A percentile compares a stretch with the other conserved stretches of the same genome.
Conservation (phyloP, 2,113 vertebrate genomes). For the Pelecanoides urinatrix region DNA sequence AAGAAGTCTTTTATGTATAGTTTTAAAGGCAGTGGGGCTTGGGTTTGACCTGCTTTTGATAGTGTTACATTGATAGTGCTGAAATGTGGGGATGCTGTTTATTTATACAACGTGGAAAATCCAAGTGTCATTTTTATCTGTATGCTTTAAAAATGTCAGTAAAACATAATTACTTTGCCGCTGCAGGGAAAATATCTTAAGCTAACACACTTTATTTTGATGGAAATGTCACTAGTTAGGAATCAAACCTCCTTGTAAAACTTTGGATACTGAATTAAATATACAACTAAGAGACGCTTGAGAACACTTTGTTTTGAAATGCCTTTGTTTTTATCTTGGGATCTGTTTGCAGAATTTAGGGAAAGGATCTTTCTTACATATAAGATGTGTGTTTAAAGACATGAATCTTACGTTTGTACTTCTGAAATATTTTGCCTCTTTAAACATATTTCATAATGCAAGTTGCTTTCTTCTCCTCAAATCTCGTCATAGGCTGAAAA, state of each 20-base stretch:
- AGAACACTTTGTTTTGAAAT: neutral
- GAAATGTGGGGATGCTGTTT: conserved; percentile 5
- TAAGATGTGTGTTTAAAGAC: neutral
- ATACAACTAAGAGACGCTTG: neutral
- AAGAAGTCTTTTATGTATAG: neutral
- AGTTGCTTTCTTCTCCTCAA: neutral
- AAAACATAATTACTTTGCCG: neutral
- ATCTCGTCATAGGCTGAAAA: neutral
- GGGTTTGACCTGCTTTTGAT: neutral
- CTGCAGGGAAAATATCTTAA: conserved; percentile 37
- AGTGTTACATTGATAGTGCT: neutral
- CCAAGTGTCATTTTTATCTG: neutral
- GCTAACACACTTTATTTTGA: conserved; percentile 27
- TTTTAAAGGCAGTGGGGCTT: conserved; percentile 1
- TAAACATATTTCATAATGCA: neutral
- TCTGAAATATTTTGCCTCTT: neutral
- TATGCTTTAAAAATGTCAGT: conserved; percentile 6
- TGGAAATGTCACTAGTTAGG: conserved; percentile 19
- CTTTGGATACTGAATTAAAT: conserved; percentile 26
- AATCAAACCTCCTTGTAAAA: neutral
- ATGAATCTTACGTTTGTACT: neutral
- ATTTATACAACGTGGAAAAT: neutral
- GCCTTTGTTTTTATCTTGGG: neutral
- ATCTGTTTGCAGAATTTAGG: neutral
- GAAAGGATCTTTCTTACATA: neutral